Evolutionary conservation across 1,140 invertebrate species (phyloP), one percentile per base, ranked within the genome.

Genomic region (Pseudomyrmex flavicornis): DNA sequence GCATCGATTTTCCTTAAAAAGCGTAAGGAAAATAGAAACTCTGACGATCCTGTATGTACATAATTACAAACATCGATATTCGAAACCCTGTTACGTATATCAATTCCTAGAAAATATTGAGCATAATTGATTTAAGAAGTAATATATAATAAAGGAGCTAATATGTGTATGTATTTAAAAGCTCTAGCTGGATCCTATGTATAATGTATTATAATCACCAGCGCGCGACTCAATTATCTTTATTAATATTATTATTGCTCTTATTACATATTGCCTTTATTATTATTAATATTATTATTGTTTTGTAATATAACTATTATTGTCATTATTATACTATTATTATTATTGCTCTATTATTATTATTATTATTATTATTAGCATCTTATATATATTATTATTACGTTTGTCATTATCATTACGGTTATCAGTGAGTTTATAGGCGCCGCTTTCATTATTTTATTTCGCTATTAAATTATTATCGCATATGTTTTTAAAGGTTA

Each of bases 401-500:
- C 48, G 46, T 80, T 90, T 85, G 84, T 91, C 74, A 90, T 91
- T 91, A 90, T 88, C 79, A 90, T 73, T 89, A 86, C 87, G 85
- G 72, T 89, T 88, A 79, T 17, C 86, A 88, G 87, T 89, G 84
- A 92, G 68, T 87, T 90, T 80, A 74, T 20, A 83, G 74, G 65
- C 87, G 76, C 68, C 77, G 82, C 63, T 68, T 88, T 82, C 83
- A 90, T 91, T 91, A 89, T 89, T 89, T 90, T 89, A 83, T 91
- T 86, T 88, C 72, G 70, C 85, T 90, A 88, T 90, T 88, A 88
- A 91, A 89, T 91, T 91, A 93, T 92, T 93, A 90, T 92, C 85
- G 88, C 89, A 86, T 76, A 89, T 92, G 89, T 92, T 92, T 92
- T 92, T 91, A 91, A 88, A 85, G 86, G 89, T 94, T 93, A 91